Conservation (phyloP, 2,113 vertebrate genomes). For the Chaenocephalus aceratus region DNA sequence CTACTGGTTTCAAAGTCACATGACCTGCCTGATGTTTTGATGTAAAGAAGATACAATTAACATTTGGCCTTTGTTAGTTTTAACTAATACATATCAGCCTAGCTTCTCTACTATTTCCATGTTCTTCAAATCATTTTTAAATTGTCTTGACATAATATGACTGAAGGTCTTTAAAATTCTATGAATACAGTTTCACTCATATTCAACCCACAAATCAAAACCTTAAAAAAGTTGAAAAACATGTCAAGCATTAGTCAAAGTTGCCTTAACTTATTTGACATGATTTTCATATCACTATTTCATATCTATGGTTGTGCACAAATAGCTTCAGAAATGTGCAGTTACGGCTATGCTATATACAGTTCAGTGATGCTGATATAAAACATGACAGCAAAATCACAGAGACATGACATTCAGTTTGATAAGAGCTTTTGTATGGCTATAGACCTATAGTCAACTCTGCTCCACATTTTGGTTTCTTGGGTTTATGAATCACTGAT, state of each 20-base stretch:
- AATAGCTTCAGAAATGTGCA: too few species aligned
- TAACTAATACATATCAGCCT: neutral
- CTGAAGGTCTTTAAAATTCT: too few species aligned
- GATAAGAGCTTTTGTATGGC: constrained; percentile 1
- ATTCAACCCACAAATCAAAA: too few species aligned
- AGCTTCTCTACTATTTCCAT: neutral
- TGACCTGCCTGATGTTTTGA: too few species aligned
- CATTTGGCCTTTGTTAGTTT: neutral
- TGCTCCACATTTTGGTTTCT: neutral
- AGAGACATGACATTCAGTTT: neutral
- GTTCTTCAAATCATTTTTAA: neutral
- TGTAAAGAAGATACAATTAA: neutral
- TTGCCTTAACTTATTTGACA: too few species aligned
- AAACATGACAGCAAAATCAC: neutral
- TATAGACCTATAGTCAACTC: neutral
- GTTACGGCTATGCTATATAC: too few species aligned
- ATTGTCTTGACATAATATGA: too few species aligned
- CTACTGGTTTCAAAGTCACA: neutral
- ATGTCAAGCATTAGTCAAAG: too few species aligned
- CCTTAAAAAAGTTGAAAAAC: too few species aligned
- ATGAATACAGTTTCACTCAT: too few species aligned
- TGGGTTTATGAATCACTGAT: constrained; percentile 44
- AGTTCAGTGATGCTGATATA: neutral
- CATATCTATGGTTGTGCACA: too few species aligned
- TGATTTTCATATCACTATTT: too few species aligned